Conservation (phyloP, 1,140 invertebrate genomes). For the Caenorhabditis latens region DNA sequence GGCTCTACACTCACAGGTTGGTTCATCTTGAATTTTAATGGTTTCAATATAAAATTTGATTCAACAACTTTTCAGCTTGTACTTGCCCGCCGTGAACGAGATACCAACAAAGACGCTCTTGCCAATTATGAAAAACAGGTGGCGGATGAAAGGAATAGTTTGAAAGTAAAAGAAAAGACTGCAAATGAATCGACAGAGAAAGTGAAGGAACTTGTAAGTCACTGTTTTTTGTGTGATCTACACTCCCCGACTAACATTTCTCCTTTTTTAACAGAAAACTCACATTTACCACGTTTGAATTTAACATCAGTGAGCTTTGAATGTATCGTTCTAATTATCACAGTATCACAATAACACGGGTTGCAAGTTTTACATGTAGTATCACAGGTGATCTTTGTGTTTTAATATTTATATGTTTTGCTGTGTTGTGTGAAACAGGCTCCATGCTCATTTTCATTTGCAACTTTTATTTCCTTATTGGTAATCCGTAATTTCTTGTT, state of each 20-base stretch:
- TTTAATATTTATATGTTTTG: too few relatives aligned
- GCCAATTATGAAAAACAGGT: constrained; percentile 68
- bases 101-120: constrained; percentile 67
- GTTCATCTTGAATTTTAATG: background rate
- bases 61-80: constrained; percentile 68
- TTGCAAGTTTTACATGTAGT: background rate
- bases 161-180: constrained; percentile 69
- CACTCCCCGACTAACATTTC: background rate
- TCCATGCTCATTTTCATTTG: background rate
- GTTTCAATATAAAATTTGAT: background rate
- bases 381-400: constrained; percentile 13
- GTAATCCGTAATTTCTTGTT: background rate
- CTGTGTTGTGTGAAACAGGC: too few relatives aligned
- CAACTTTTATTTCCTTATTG: background rate
- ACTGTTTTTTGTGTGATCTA: background rate
- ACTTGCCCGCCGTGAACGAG: constrained; percentile 73
- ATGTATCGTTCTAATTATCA: constrained; percentile 33
- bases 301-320: background rate
- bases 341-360: background rate
- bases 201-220: constrained; percentile 64
- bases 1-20: constrained; percentile 72
- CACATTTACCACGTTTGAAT: constrained; percentile 49
- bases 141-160: constrained; percentile 68
- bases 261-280: constrained; percentile 46
- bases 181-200: constrained; percentile 58